These are phyloP conservation scores for Thymelicus acteon DNA, from an alignment of 2,888 invertebrate genomes.

Conservation along the genomic window DNA sequence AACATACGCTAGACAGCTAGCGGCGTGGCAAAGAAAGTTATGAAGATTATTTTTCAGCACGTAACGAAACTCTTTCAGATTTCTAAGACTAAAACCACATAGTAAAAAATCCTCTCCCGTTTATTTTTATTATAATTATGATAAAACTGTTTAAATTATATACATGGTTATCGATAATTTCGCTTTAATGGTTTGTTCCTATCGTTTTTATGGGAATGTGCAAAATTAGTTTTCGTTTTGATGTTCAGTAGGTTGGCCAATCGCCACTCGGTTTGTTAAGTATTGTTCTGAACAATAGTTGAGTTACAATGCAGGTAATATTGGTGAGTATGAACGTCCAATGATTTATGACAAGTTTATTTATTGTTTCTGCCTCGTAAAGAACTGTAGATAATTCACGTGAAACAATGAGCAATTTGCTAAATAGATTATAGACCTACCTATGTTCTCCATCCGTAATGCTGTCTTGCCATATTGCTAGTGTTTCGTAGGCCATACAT, in stretches of 20 bases:
- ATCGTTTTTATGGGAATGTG: constrained; percentile 62
- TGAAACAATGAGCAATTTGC: constrained; percentile 83
- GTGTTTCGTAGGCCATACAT: constrained; percentile 75
- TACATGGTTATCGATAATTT: constrained; percentile 6
- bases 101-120: neutral
- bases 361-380: constrained; percentile 81
- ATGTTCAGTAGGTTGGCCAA: constrained; percentile 39
- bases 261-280: constrained; percentile 56
- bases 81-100: too few relatives aligned
- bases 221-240: constrained; percentile 56
- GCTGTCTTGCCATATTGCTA: constrained; percentile 83
- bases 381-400: constrained; percentile 73
- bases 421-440: constrained; percentile 73
- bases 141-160: constrained; percentile 7
- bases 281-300: constrained; percentile 68
- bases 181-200: constrained; percentile 53
- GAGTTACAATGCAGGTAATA: constrained; percentile 67
- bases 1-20: too few relatives aligned
- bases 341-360: constrained; percentile 77
- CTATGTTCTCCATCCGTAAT: constrained; percentile 79
- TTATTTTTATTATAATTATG: neutral
- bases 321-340: constrained; percentile 69
- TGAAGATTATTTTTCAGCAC: too few relatives aligned
- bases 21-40: too few relatives aligned
- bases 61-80: neutral